Evolutionary conservation across 2,113 vertebrate species (phyloP), one percentile per base, ranked within the genome.

Genomic region (Psammodynastes pulverulentus): DNA sequence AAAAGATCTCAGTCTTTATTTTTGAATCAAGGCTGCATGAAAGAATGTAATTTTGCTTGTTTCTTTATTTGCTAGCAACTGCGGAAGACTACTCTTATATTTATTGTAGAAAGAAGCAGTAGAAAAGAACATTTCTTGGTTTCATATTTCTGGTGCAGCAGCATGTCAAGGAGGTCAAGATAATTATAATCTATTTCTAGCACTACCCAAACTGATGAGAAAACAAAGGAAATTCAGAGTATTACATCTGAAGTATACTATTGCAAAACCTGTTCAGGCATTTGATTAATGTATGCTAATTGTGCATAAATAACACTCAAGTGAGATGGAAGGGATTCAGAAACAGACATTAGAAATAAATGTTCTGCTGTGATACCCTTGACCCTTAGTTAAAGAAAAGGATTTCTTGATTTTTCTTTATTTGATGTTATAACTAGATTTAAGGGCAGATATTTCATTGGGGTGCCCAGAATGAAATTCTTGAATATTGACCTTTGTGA

Each of bases 41-140:
- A 79, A 79, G 72, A 79, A 4, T 79, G 43, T 9, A 0, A 79
- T 79, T 79, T 39, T 79, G 67, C 67, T 79, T 79, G 34, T 79
- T 43, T 79, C n/a, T 39, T 79, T 79, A 79, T 95, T 88, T 58
- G 87, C 9, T 92, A 87, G 79, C 94, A 93, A 92, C 94, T 95
- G 88, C 93, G 84, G 46, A 95, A 91, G 88, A 93, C 93, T 84
- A 52, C 46, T 89, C 29, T 93, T 93, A 92, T 94, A 67, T 94
- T 58, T 91, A 45, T 49, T 93, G 93, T 94, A 92, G 85, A 0
- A 0, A 85, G 45, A 95, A 23, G 84, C 89, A 88, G 79, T 93
- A 84, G 85, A 86, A 89, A 90, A 93, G 46, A 48, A 87, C 62
- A 72, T 49, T 95, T 53, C 84, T 94, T 95, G 58, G 43, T 90